phyloP scores from a whole-genome alignment of 2,113 vertebrate genomes.

The Dascyllus trimaculatus region DNA sequence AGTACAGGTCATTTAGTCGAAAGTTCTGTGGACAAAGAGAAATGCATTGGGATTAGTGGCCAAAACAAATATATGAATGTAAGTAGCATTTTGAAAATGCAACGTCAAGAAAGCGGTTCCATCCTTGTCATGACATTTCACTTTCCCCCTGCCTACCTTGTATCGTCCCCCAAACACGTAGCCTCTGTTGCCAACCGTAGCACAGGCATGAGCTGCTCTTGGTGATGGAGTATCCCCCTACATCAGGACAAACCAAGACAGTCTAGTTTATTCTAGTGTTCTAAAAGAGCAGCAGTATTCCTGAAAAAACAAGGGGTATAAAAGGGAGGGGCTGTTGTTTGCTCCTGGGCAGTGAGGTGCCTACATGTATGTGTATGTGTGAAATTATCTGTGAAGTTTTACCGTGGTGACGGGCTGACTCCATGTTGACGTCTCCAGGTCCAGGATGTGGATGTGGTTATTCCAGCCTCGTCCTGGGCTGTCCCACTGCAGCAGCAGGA shows the following conservation, averaged over 20 bases:
- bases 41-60: background rate
- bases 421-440: slow-evolving; percentile 93
- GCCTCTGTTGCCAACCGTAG: slow-evolving; percentile 92
- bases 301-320: background rate
- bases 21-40: slow-evolving; percentile 83
- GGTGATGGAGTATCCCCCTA: slow-evolving; percentile 94
- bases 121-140: no score
- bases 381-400: background rate
- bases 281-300: background rate
- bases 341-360: background rate
- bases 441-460: slow-evolving; percentile 94
- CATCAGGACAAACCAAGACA: background rate
- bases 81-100: background rate
- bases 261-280: background rate
- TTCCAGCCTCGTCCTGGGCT: slow-evolving; percentile 95
- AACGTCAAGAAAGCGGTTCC: background rate
- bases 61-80: no score
- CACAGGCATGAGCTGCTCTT: slow-evolving; percentile 95
- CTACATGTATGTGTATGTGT: background rate
- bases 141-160: slow-evolving; percentile 81
- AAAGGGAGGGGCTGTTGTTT: background rate
- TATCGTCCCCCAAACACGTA: slow-evolving; percentile 97
- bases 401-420: slow-evolving; percentile 94
- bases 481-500: slow-evolving; percentile 70
- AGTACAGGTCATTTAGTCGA: slow-evolving; percentile 95